phyloP scores from a whole-genome alignment of 2,888 invertebrate genomes.

The Deroplatys truncata region DNA sequence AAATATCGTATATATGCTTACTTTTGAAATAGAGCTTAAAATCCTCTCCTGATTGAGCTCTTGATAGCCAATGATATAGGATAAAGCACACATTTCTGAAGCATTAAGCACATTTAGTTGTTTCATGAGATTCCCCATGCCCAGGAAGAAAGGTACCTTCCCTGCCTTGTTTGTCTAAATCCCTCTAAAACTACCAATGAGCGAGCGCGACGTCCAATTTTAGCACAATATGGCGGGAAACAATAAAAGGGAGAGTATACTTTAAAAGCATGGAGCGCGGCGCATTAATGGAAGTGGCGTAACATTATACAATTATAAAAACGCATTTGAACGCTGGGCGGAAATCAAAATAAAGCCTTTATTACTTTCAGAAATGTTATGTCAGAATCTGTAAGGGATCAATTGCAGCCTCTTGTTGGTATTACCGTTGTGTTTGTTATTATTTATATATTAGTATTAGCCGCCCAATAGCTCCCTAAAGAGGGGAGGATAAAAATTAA shows the following conservation, averaged over 20 bases:
- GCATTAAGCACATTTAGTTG: not conserved
- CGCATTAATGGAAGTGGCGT: not conserved
- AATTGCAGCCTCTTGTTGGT: not conserved
- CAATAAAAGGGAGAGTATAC: not conserved
- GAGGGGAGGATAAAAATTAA: not conserved
- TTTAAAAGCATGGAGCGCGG: not conserved
- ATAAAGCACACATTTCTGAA: not conserved
- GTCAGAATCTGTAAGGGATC: not conserved
- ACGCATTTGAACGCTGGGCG: not conserved
- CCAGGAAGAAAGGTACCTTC: not conserved
- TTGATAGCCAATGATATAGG: too few species aligned
- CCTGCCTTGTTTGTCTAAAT: not conserved
- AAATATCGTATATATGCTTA: too few species aligned
- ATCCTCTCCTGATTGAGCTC: not conserved
- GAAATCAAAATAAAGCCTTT: not conserved
- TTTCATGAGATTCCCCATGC: not conserved
- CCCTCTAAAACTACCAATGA: not conserved
- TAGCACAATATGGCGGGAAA: not conserved
- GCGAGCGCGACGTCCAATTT: not conserved
- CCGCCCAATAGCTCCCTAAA: not conserved
- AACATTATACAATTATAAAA: not conserved
- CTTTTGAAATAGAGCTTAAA: too few species aligned
- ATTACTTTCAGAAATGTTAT: not conserved
- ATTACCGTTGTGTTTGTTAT: not conserved
- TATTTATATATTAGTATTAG: not conserved